Base-by-base conservation (phyloP, 1,140 invertebrate genomes). In the Drosophila orosa region DNA sequence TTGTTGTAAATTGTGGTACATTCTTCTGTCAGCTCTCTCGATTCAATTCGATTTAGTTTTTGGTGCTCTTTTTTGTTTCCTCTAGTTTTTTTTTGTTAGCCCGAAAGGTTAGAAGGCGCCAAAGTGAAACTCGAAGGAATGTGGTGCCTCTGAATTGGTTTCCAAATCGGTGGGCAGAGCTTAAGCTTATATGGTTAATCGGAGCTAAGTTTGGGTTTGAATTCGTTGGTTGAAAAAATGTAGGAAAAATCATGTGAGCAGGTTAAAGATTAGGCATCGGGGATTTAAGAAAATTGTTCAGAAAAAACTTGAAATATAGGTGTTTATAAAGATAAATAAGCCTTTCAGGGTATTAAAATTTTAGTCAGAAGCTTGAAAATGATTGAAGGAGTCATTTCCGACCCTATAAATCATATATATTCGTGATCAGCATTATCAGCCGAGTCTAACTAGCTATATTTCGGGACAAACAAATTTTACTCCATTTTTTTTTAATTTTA, bases 101-200 rank as follows among this genome's bases (percentile, higher is more conserved):
- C 29, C 25, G 31, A 75, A 80, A 80, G 78, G 78, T 80, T 80
- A 80, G 56, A 73, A 72, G 71, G 71, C 71, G 71, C 67, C 65
- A 69, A 69, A 71, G 65, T 69, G 50, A 71, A 71, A 71, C 67
- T 57, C 27, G 3, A 27, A 57, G 65, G 67, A 57, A 71, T 71
- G 67, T 22, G 27, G 22, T 12, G 37, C 27, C 65, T 24, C 40
- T 31, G 27, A 69, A 68, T 69, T 42, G 37, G 48, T 37, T 39
- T 2, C 35, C 33, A 42, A 52, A 33, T 40, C 13, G 24, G 25
- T n/a, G 50, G 22, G n/a, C 25, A 27, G 12, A 35, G 29, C 33
- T 31, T 3, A 24, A 1, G 33, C 65, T 69, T 57, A 69, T 69
- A 71, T 71, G 67, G 67, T 29, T 71, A 69, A 71, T 71, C 50